phyloP scores from a whole-genome alignment of 1,140 invertebrate species.

The Drosophila nigromelanica region DNA sequence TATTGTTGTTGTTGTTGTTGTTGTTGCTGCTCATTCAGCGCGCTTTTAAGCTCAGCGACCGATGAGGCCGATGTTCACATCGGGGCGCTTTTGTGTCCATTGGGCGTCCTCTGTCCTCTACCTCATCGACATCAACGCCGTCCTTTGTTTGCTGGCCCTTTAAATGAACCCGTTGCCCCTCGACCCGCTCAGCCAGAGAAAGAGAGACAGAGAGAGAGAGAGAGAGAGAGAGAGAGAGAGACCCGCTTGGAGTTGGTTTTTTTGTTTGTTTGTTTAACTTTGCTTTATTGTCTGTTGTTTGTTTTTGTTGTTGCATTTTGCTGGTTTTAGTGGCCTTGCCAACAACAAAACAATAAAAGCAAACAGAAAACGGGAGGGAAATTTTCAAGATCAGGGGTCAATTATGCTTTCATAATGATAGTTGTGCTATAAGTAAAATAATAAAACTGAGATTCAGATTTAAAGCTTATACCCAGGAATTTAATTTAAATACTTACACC shows the following conservation, averaged over 20 bases:
- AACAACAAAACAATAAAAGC: constrained; percentile 27
- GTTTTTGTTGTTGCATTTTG: constrained; percentile 47
- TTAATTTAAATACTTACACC: too few relatives aligned
- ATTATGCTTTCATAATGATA: not conserved
- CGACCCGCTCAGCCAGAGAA: not conserved
- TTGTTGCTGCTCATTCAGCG: constrained; percentile 33
- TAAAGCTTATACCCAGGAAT: too few relatives aligned
- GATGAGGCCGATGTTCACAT: constrained; percentile 69
- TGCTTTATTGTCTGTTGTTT: constrained; percentile 65
- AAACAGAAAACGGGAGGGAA: constrained; percentile 2
- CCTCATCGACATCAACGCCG: constrained; percentile 42
- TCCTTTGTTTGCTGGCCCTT: constrained; percentile 49
- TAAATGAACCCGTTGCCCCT: constrained; percentile 8
- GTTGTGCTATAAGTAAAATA: too few relatives aligned
- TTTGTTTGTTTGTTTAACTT: constrained; percentile 71
- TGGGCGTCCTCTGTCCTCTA: constrained; percentile 40
- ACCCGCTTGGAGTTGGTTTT: not conserved
- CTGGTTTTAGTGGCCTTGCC: constrained; percentile 63
- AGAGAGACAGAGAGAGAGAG: constrained; percentile 15
- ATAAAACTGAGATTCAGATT: too few relatives aligned
- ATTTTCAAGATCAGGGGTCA: constrained; percentile 21
- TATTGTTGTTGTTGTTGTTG: constrained; percentile 21
- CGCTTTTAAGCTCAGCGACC: constrained; percentile 7
- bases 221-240: constrained; percentile 32
- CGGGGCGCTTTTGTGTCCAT: constrained; percentile 73